These are phyloP conservation scores for Terrapene triunguis DNA, from an alignment of 2,113 vertebrate genomes.

Conservation along the genomic window DNA sequence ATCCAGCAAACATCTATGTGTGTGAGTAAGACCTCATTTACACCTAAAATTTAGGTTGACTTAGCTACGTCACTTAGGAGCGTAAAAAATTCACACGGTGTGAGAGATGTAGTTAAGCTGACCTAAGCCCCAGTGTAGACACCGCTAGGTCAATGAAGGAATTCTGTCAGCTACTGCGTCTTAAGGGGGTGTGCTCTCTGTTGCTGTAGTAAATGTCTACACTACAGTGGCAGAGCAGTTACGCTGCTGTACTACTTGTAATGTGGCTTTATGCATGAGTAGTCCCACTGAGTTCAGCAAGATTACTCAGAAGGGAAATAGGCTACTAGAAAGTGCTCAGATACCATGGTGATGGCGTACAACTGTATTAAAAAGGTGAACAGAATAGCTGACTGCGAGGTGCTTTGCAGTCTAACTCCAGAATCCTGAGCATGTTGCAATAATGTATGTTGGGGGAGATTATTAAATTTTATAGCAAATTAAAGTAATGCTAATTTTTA, in stretches of 20 bases:
- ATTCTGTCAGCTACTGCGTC: background rate
- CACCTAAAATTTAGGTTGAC: background rate
- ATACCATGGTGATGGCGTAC: background rate
- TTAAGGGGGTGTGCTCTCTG: background rate
- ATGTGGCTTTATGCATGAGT: background rate
- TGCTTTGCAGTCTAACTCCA: background rate
- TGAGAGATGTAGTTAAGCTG: background rate
- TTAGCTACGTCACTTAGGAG: background rate
- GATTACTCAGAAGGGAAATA: background rate
- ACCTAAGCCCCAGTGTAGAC: background rate
- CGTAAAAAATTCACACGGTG: background rate
- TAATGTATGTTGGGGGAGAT: background rate
- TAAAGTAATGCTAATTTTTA: background rate
- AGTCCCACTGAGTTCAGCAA: background rate
- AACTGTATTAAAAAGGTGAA: background rate
- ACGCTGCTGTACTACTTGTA: background rate
- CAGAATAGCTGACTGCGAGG: background rate
- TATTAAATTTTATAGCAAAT: background rate
- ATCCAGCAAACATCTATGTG: background rate
- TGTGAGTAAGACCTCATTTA: too few species aligned
- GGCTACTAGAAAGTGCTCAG: background rate
- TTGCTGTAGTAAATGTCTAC: background rate
- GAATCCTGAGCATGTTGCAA: background rate
- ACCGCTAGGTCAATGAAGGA: background rate
- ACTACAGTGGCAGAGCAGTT: background rate